These are phyloP conservation scores for Drosophila nasuta DNA, from an alignment of 1,140 invertebrate genomes.

Conservation along the genomic window DNA sequence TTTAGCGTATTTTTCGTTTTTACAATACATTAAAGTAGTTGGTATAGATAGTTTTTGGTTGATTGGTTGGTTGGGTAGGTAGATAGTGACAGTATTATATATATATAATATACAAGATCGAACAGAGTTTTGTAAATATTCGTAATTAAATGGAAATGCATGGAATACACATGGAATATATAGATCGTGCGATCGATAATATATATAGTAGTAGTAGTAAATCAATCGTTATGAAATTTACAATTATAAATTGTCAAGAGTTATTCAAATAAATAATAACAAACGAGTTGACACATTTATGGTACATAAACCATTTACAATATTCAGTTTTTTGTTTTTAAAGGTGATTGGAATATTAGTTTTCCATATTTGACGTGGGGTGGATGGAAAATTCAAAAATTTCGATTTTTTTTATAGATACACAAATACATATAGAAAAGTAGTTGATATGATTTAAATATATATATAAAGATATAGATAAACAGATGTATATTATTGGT, in stretches of 20 bases:
- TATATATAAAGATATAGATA: constrained; percentile 28
- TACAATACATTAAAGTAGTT: constrained; percentile 20
- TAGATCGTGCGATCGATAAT: constrained; percentile 23
- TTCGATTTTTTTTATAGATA: constrained; percentile 4
- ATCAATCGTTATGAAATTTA: constrained; percentile 26
- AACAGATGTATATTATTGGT: constrained; percentile 49
- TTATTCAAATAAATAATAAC: neutral
- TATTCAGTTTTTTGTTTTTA: constrained; percentile 9
- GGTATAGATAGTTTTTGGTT: neutral
- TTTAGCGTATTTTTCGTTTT: neutral
- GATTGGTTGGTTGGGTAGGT: neutral
- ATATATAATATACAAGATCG: constrained; percentile 2
- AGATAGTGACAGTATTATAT: constrained; percentile 10
- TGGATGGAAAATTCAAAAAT: constrained; percentile 2
- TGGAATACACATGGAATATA: constrained; percentile 42
- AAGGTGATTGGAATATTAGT: constrained; percentile 2
- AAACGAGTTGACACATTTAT: constrained; percentile 25
- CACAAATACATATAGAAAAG: constrained; percentile 17
- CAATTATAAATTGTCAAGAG: constrained; percentile 6
- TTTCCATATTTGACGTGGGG: constrained; percentile 22
- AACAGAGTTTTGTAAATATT: constrained; percentile 9
- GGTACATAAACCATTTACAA: constrained; percentile 29
- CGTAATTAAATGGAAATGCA: constrained; percentile 24
- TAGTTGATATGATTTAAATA: constrained; percentile 21
- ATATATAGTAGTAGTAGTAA: neutral